phyloP scores from a whole-genome alignment of 2,888 invertebrate species.

The Tholera decimalis region DNA sequence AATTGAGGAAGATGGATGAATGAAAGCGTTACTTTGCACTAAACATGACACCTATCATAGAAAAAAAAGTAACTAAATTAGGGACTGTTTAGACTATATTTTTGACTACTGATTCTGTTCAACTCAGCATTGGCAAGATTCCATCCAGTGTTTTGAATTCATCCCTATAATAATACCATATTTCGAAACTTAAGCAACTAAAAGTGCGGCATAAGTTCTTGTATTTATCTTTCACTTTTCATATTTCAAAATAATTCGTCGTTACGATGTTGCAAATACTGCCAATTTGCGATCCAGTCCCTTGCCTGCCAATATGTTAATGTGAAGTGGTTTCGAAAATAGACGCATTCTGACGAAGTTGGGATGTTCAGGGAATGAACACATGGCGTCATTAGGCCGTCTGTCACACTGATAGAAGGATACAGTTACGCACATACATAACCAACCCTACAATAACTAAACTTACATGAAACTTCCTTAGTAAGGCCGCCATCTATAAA shows the following conservation, averaged over 20 bases:
- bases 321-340: conserved; percentile 69
- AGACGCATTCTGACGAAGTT: conserved; percentile 65
- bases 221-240: conserved; percentile 26
- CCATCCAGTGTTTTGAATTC: neutral
- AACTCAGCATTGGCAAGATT: neutral
- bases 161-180: neutral
- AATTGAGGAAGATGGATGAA: too few species aligned
- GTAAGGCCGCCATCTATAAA: conserved; percentile 43
- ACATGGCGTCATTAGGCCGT: conserved; percentile 71
- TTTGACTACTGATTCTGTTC: neutral
- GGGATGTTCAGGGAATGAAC: conserved; percentile 59
- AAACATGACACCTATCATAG: too few species aligned
- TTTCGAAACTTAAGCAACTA: conserved; percentile 15
- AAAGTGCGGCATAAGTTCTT: conserved; percentile 27
- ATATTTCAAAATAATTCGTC: conserved; percentile 65
- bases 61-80: too few species aligned
- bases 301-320: conserved; percentile 69
- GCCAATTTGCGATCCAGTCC: conserved; percentile 71
- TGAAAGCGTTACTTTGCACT: too few species aligned
- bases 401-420: conserved; percentile 61
- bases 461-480: conserved; percentile 47
- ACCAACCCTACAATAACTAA: conserved; percentile 51
- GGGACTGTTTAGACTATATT: too few species aligned
- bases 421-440: conserved; percentile 56
- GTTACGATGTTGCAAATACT: conserved; percentile 66